Evolutionary conservation across 2,888 invertebrate species (phyloP).

Genomic region (Spialia ferax): DNA sequence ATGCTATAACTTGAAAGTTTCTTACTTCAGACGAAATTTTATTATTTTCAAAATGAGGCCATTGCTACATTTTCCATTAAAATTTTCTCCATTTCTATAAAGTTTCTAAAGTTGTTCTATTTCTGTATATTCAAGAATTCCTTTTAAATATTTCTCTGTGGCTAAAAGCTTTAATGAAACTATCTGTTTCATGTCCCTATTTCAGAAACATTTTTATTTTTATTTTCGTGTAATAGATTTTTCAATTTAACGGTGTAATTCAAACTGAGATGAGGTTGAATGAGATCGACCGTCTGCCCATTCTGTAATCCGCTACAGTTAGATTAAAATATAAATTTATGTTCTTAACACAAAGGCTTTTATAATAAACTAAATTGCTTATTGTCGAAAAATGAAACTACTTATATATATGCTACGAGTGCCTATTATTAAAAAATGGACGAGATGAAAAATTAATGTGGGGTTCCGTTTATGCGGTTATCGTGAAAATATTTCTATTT

Average conservation of each 20-base stretch:
- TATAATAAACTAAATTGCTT: constrained; percentile 9
- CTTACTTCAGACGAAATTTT: too few species aligned
- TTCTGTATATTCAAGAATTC: neutral
- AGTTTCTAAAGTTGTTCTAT: neutral
- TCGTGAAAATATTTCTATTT: neutral
- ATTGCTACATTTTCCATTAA: too few species aligned
- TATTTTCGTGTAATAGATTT: neutral
- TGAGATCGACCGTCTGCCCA: neutral
- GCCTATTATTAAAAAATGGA: constrained; percentile 5
- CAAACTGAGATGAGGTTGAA: too few species aligned
- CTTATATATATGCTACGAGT: constrained; percentile 1
- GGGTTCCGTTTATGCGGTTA: constrained; percentile 10
- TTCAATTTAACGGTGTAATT: constrained; percentile 2
- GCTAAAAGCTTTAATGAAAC: neutral
- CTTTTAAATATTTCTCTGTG: neutral
- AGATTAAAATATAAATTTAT: constrained; percentile 24
- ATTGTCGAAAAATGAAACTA: neutral
- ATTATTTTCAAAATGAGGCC: too few species aligned
- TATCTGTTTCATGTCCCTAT: neutral
- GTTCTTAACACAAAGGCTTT: neutral
- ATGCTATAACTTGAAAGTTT: too few species aligned
- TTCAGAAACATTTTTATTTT: neutral
- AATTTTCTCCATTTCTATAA: neutral
- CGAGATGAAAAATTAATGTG: neutral
- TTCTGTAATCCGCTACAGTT: constrained; percentile 10